Percentiles rank a stretch among this genome's conserved stretches.
phyloP scores from a whole-genome alignment of 2,113 vertebrate species.

The Rutilus rutilus region DNA sequence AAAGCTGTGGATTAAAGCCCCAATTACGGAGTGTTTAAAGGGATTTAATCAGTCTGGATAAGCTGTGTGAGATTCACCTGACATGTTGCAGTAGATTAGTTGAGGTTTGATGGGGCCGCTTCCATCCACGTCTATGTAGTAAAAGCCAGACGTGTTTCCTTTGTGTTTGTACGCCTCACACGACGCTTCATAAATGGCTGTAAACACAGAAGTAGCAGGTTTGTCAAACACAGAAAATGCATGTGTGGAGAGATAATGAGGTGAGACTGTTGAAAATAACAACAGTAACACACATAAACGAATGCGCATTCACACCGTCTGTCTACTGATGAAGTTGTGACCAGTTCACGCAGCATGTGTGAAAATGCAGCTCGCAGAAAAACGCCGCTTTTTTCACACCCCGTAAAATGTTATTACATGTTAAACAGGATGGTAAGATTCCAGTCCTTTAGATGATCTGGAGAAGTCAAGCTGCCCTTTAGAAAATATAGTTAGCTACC shows the following conservation, averaged over 20 bases:
- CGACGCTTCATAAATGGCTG: constrained; percentile 91
- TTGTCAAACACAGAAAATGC: background rate
- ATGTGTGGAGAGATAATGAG: background rate
- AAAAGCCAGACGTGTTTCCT: constrained; percentile 89
- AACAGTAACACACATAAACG: background rate
- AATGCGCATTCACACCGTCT: background rate
- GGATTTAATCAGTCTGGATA: background rate
- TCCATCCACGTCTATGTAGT: constrained; percentile 90
- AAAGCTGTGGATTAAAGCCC: constrained; percentile 28
- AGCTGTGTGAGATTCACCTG: constrained; percentile 78
- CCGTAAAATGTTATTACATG: background rate
- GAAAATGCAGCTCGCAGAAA: background rate
- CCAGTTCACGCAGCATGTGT: background rate
- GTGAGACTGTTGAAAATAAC: background rate
- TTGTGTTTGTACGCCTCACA: constrained; percentile 95
- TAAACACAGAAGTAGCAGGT: constrained; percentile 10
- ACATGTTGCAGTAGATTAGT: constrained; percentile 93
- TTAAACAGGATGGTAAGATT: background rate
- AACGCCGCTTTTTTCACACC: background rate
- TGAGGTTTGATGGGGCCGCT: constrained; percentile 88
- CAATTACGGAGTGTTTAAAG: constrained; percentile 16
- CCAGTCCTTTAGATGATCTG: background rate
- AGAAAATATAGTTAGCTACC: background rate
- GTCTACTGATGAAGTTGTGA: background rate
- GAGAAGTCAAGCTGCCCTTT: background rate